Base-by-base conservation (phyloP, 2,888 invertebrate genomes). In the Aelia acuminata region DNA sequence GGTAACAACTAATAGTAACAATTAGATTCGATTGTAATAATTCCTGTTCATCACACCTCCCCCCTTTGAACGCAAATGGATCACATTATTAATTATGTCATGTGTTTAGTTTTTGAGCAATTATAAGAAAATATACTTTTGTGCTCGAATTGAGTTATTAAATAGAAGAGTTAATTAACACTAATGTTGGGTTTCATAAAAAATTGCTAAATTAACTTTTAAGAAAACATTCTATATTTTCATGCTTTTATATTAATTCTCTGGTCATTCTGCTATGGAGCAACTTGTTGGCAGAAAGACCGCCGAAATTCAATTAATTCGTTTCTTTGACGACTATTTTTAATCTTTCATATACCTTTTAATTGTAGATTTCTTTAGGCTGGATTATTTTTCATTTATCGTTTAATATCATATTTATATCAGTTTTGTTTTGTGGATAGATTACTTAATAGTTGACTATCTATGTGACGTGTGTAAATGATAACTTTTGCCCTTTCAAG, bases 401-500 rank as follows among this genome's bases (percentile, higher is more conserved):
- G 20, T 11, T 80, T 22, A 22, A 39, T 22, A 22, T n/a, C 3
- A 11, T 31, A 43, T 22, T 43, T 22, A 43, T 43, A 43, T 22
- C 10, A n/a, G 18, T 43, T 39, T 43, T 80, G 43, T 80, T 43
- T 43, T 20, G 22, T 22, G 20, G 3, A 39, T n/a, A 39, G 35
- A 80, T 80, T 80, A 80, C 80, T 80, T 80, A 80, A 80, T 80
- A 43, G 22, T 43, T 43, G 22, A 11, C 39, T 43, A n/a, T 43
- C 43, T 43, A 80, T 11, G 80, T 87, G 87, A 87, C 87, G 87
- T 87, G 35, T 87, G 43, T 43, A 22, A 43, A n/a, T 48, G 87
- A 87, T 87, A 57, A 87, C 87, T 87, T 26, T 87, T 87, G 87
- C 57, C 87, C 87, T 87, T 87, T 70, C 31, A 15, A 47, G 63